These are phyloP conservation scores for Pherbina coryleti DNA, from an alignment of 2,888 invertebrate species.

Conservation along the genomic window DNA sequence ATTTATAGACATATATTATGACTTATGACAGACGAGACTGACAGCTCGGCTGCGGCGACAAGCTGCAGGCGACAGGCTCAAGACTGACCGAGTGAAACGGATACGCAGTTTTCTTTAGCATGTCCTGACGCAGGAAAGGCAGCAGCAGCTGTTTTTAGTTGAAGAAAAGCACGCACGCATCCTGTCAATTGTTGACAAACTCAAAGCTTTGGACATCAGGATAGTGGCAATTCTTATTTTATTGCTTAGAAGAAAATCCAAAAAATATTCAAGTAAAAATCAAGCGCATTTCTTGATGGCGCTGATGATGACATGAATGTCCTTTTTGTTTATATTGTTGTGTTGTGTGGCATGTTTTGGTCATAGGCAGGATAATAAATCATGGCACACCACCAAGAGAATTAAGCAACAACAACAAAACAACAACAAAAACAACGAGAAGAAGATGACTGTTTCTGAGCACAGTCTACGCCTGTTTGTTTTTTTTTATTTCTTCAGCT, in stretches of 20 bases:
- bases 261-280: too few relatives aligned
- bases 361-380: constrained; percentile 30
- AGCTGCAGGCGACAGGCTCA: background rate
- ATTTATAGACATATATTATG: constrained; percentile 17
- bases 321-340: constrained; percentile 26
- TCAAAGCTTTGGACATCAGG: background rate
- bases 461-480: background rate
- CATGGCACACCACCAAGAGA: constrained; percentile 20
- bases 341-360: constrained; percentile 20
- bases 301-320: constrained; percentile 29
- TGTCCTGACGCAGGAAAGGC: background rate
- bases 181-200: constrained; percentile 34
- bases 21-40: constrained; percentile 20
- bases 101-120: background rate
- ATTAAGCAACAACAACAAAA: constrained; percentile 33
- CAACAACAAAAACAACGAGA: constrained; percentile 28
- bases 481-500: background rate
- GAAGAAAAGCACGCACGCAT: constrained; percentile 24
- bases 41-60: constrained; percentile 16
- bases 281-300: background rate
- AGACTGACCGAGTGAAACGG: background rate
- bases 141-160: background rate
- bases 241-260: too few relatives aligned
- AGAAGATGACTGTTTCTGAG: constrained; percentile 13
- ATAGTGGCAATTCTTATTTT: too few relatives aligned